Percentiles rank a stretch among this genome's conserved stretches.
Conservation (phyloP, 1,140 invertebrate species). For the Ditylenchus dipsaci region DNA sequence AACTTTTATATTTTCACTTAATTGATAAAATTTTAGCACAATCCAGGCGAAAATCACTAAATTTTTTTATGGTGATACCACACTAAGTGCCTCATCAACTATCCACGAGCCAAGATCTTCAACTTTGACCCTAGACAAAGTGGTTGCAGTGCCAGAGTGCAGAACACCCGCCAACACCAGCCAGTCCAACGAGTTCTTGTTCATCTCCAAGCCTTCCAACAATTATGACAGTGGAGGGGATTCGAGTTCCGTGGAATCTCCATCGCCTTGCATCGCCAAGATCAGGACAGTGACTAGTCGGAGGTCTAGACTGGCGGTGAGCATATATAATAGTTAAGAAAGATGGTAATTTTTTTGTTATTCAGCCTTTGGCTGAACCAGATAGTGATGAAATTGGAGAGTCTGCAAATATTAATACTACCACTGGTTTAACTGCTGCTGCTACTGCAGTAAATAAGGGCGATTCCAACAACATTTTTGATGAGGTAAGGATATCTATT, state of each 20-base stretch:
- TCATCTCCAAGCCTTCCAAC: not conserved
- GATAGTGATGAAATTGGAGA: conserved; percentile 31
- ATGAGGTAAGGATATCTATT: too few relatives aligned
- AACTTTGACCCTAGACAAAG: not conserved
- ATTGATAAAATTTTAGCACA: conserved; percentile 20
- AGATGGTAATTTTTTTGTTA: not conserved
- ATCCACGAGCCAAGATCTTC: not conserved
- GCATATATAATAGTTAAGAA: not conserved
- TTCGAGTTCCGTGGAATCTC: conserved; percentile 7
- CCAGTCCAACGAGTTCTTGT: not conserved
- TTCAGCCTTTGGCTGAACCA: conserved; percentile 42
- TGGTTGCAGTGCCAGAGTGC: conserved; percentile 5
- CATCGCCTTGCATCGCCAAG: not conserved
- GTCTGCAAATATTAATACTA: not conserved
- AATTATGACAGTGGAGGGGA: not conserved
- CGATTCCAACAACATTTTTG: too few relatives aligned
- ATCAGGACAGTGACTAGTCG: not conserved
- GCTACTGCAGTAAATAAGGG: not conserved
- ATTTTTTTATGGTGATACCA: conserved; percentile 38
- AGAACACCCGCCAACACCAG: conserved; percentile 8
- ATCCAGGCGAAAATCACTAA: conserved; percentile 40
- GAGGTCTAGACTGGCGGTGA: not conserved
- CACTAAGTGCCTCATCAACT: not conserved
- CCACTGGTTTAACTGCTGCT: too few relatives aligned
- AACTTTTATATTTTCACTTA: not conserved